Evolutionary conservation across 2,888 invertebrate genomes (phyloP).

Genomic region (Ischnura elegans): DNA sequence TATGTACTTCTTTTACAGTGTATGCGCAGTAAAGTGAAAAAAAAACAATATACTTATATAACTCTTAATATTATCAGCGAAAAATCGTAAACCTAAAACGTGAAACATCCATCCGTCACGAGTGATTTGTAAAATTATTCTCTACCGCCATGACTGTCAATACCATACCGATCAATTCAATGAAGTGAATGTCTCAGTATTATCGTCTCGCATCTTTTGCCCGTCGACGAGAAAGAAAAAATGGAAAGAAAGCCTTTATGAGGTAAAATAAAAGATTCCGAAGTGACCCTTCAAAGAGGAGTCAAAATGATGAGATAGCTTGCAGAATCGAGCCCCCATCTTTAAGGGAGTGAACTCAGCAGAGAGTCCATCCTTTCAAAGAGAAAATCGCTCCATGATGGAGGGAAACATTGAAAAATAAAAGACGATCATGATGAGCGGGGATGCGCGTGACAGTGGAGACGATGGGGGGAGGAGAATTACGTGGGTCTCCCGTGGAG

Average conservation of each 20-base stretch:
- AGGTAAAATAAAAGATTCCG: not conserved
- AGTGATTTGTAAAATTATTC: too few relatives aligned
- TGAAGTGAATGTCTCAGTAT: not conserved
- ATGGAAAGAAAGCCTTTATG: not conserved
- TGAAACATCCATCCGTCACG: too few relatives aligned
- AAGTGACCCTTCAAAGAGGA: not conserved
- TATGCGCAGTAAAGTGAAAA: too few relatives aligned
- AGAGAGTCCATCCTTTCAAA: not conserved
- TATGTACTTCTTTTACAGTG: too few relatives aligned
- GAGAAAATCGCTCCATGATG: not conserved
- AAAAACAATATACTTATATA: too few relatives aligned
- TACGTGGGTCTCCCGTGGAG: not conserved
- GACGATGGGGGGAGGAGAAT: not conserved
- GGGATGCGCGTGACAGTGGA: not conserved
- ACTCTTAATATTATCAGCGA: too few relatives aligned
- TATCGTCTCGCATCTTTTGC: not conserved
- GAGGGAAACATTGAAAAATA: not conserved
- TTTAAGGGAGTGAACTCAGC: not conserved
- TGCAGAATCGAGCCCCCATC: not conserved
- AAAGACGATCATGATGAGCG: not conserved
- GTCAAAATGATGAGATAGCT: not conserved
- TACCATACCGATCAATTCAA: not conserved
- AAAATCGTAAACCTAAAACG: too few relatives aligned
- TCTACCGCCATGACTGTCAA: not conserved
- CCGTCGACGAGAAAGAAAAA: not conserved